Evolutionary conservation across 2,888 invertebrate genomes (phyloP).

Genomic region (Ischnura elegans): DNA sequence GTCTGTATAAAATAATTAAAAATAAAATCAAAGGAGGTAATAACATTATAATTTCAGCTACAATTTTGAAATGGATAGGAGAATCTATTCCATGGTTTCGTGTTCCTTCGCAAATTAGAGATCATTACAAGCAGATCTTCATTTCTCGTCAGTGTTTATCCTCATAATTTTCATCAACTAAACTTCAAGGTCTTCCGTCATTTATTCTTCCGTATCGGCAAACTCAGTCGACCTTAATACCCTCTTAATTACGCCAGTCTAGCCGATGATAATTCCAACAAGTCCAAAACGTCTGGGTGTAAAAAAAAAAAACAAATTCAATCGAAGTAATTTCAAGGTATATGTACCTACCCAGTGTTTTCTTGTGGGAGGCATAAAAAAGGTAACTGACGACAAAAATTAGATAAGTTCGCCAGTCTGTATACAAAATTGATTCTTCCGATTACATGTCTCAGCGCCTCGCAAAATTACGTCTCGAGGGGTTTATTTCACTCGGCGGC

Average conservation of each 20-base stretch:
- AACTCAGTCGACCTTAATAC: background rate
- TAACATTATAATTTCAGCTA: too few relatives aligned
- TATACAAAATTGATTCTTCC: background rate
- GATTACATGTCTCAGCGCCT: background rate
- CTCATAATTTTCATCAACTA: background rate
- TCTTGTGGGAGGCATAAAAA: background rate
- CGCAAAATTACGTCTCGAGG: background rate
- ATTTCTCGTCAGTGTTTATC: background rate
- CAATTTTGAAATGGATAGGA: background rate
- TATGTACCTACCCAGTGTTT: background rate
- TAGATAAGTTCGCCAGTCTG: background rate
- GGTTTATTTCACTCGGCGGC: background rate
- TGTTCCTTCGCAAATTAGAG: background rate
- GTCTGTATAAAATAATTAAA: too few relatives aligned
- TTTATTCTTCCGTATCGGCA: background rate
- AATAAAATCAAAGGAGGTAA: too few relatives aligned
- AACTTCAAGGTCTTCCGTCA: background rate
- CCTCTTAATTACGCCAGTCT: background rate
- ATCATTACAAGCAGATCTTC: background rate
- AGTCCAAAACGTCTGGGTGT: too few relatives aligned
- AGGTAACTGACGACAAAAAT: background rate
- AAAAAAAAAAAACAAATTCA: too few relatives aligned
- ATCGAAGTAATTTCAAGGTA: background rate
- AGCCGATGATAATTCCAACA: background rate
- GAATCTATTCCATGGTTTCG: background rate